Percentiles rank a stretch among this genome's conserved stretches.
Evolutionary conservation across 1,140 invertebrate genomes (phyloP).

Genomic region (Thalassaphorura encarpata): DNA sequence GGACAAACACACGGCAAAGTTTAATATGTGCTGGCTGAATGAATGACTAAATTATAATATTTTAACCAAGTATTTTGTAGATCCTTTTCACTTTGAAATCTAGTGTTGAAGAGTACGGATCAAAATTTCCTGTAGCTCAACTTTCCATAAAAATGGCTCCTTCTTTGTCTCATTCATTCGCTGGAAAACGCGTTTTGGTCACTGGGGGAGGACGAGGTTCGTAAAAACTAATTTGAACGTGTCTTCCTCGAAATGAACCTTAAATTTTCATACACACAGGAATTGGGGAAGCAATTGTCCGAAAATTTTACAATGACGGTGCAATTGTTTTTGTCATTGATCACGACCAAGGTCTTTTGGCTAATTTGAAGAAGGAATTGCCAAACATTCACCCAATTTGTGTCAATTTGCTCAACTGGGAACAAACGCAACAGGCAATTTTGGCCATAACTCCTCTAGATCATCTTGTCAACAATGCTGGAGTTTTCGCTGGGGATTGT

Average conservation of each 20-base stretch:
- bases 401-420: conserved; percentile 11
- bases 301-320: conserved; percentile 5
- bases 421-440: conserved; percentile 7
- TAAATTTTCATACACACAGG: not conserved
- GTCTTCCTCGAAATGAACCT: not conserved
- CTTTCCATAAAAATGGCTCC: too few relatives aligned
- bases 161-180: too few relatives aligned
- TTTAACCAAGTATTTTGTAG: too few relatives aligned
- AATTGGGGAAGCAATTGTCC: conserved; percentile 12
- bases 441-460: conserved; percentile 4
- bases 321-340: conserved; percentile 13
- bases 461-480: conserved; percentile 22
- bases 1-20: too few relatives aligned
- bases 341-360: conserved; percentile 7
- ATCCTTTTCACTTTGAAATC: too few relatives aligned
- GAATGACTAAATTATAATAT: too few relatives aligned
- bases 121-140: too few relatives aligned
- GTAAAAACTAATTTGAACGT: not conserved
- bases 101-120: too few relatives aligned
- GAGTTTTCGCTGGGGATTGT: not conserved
- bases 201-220: conserved; percentile 3
- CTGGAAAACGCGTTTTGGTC: conserved; percentile 9
- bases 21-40: too few relatives aligned
- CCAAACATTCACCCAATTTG: conserved; percentile 3
- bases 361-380: conserved; percentile 14